Conservation (phyloP, 2,888 invertebrate species). For the Melipona bicolor region DNA sequence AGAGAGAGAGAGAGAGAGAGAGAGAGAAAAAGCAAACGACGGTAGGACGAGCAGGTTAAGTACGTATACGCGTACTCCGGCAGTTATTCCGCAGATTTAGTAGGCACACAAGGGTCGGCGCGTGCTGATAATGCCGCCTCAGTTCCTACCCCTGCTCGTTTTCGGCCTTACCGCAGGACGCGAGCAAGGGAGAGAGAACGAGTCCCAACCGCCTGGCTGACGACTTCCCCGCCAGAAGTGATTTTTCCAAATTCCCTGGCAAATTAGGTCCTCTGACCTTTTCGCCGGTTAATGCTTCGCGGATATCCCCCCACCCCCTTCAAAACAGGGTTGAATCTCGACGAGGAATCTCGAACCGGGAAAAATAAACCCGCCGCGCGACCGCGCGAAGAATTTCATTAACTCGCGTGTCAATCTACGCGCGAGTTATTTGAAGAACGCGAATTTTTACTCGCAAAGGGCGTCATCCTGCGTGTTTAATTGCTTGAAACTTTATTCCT, state of each 20-base stretch:
- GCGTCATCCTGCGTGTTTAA: background rate
- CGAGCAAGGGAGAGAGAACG: slow-evolving; percentile 1
- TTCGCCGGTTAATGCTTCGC: background rate
- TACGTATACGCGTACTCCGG: slow-evolving; percentile 50
- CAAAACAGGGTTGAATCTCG: background rate
- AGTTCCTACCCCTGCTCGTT: slow-evolving; percentile 47
- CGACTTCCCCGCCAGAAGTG: slow-evolving; percentile 31
- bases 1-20: background rate
- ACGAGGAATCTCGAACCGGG: slow-evolving; percentile 1
- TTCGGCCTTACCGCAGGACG: slow-evolving; percentile 7
- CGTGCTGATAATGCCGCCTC: slow-evolving; percentile 83
- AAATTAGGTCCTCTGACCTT: slow-evolving; percentile 69
- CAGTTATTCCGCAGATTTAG: slow-evolving; percentile 82
- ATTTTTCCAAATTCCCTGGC: slow-evolving; percentile 68
- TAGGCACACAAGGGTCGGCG: slow-evolving; percentile 81
- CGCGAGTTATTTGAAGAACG: background rate
- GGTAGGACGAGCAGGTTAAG: slow-evolving; percentile 33
- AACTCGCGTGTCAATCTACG: background rate
- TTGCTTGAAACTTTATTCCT: background rate
- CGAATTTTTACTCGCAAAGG: background rate
- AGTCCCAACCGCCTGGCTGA: background rate
- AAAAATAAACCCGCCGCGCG: background rate
- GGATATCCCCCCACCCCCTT: too few relatives aligned
- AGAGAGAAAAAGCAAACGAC: background rate
- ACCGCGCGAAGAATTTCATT: slow-evolving; percentile 30